phyloP scores from a whole-genome alignment of 2,797 vertebrate genomes.

The Sebastes jordani region DNA sequence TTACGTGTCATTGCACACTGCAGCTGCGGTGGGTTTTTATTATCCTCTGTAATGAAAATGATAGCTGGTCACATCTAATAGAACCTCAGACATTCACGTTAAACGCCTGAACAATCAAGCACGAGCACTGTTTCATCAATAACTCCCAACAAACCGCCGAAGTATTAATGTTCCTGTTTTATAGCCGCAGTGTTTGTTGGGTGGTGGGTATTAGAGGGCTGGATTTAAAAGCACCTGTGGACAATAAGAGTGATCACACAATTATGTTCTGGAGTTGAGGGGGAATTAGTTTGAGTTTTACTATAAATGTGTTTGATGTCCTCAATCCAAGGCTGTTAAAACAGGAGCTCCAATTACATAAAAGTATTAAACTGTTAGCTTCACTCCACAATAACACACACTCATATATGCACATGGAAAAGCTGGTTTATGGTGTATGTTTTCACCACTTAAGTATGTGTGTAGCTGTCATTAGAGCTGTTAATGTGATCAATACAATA shows the following conservation, averaged over 20 bases:
- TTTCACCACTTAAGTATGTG: not conserved
- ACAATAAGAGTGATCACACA: slow-evolving; percentile 27
- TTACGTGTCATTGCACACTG: slow-evolving; percentile 11
- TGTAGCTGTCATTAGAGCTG: slow-evolving; percentile 6
- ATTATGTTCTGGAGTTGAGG: slow-evolving; percentile 48
- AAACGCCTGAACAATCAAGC: slow-evolving; percentile 45
- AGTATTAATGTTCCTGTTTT: slow-evolving; percentile 52
- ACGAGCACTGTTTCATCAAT: slow-evolving; percentile 30
- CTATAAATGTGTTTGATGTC: slow-evolving; percentile 65
- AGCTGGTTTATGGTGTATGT: slow-evolving; percentile 3
- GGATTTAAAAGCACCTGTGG: not conserved
- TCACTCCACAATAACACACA: slow-evolving; percentile 10
- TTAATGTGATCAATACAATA: slow-evolving; percentile 14
- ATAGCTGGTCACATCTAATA: slow-evolving; percentile 43
- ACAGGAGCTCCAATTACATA: slow-evolving; percentile 72
- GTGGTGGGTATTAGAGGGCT: not conserved
- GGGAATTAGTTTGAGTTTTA: slow-evolving; percentile 53
- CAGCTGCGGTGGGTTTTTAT: slow-evolving; percentile 26
- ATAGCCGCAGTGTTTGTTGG: slow-evolving; percentile 5
- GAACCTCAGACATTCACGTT: slow-evolving; percentile 23
- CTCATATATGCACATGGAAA: not conserved
- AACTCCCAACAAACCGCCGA: slow-evolving; percentile 22
- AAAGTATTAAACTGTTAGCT: slow-evolving; percentile 66
- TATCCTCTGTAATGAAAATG: slow-evolving; percentile 38
- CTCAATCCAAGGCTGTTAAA: slow-evolving; percentile 65